Conservation (phyloP, 2,888 invertebrate species). For the Dasysyrphus tricinctus region DNA sequence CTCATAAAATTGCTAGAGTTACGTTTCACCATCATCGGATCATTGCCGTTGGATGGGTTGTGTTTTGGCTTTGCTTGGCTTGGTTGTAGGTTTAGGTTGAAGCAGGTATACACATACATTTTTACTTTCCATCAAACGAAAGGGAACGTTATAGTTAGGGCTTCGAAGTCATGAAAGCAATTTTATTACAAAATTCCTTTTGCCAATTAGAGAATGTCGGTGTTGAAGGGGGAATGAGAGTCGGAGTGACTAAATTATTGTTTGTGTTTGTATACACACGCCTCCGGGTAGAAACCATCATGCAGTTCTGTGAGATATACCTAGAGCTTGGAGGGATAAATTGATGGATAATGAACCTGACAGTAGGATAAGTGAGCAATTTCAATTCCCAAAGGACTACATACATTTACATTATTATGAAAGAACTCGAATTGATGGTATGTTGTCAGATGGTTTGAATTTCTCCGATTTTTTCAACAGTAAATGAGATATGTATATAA, state of each 20-base stretch:
- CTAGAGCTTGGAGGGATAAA: not conserved
- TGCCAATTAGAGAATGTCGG: not conserved
- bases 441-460: constrained; percentile 7
- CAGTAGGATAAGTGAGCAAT: not conserved
- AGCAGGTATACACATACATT: constrained; percentile 30
- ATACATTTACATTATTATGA: not conserved
- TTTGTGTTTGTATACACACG: not conserved
- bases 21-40: constrained; percentile 5
- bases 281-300: not conserved
- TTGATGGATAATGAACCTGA: constrained; percentile 5
- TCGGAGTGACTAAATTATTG: not conserved
- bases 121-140: constrained; percentile 69
- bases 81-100: constrained; percentile 51
- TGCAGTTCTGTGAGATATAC: not conserved
- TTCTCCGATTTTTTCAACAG: not conserved
- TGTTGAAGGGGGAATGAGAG: not conserved
- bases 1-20: constrained; percentile 39
- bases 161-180: constrained; percentile 3
- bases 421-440: not conserved
- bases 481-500: not conserved
- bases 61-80: not conserved
- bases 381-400: constrained; percentile 14
- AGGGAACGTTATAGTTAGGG: constrained; percentile 67
- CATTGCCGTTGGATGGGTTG: not conserved
- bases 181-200: not conserved